Conservation (phyloP, 2,797 vertebrate species). For the Cheirogaleus major region DNA sequence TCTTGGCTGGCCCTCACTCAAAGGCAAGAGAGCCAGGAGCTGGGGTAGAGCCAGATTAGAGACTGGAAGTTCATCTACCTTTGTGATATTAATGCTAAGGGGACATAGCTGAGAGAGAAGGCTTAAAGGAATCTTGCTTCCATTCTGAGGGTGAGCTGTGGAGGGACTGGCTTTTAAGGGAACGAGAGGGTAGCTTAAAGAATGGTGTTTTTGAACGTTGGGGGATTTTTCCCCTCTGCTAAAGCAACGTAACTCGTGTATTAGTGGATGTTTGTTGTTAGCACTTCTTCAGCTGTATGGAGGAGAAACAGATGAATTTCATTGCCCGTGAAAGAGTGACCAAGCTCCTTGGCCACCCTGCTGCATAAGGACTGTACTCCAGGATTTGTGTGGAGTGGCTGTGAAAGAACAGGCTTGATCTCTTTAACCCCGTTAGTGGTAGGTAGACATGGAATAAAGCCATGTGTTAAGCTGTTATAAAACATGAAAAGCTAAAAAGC, state of each 20-base stretch:
- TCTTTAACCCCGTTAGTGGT: neutral
- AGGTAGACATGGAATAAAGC: neutral
- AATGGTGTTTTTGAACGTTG: neutral
- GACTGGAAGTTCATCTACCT: constrained; percentile 31
- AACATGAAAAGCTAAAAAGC: neutral
- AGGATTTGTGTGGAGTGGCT: neutral
- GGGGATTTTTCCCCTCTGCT: neutral
- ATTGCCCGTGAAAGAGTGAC: neutral
- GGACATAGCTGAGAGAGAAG: neutral
- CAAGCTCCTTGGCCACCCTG: neutral
- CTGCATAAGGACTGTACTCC: neutral
- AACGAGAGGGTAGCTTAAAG: neutral
- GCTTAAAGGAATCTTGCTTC: neutral
- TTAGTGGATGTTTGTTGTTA: neutral
- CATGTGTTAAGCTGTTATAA: neutral
- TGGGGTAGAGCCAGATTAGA: constrained; percentile 46
- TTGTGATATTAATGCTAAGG: neutral
- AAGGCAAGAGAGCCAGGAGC: neutral
- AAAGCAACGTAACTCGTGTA: neutral
- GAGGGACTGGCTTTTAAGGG: neutral
- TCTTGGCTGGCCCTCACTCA: neutral
- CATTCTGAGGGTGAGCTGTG: neutral
- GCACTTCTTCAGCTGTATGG: neutral
- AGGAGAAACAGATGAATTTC: constrained; percentile 20
- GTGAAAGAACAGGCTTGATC: neutral